These are phyloP conservation scores for Rhynchophorus ferrugineus DNA, from an alignment of 1,140 invertebrate species.

Conservation along the genomic window DNA sequence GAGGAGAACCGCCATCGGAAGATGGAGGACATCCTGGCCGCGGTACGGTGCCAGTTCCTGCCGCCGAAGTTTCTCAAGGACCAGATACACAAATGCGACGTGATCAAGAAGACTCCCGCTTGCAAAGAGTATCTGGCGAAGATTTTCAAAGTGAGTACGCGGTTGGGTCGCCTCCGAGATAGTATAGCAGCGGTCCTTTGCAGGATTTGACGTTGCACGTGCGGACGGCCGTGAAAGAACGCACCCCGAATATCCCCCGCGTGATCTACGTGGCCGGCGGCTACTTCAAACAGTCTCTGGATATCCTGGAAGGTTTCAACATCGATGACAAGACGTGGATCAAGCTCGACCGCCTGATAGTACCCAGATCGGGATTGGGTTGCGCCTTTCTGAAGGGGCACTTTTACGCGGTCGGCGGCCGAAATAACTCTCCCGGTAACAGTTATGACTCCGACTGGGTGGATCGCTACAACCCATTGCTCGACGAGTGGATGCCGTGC, in stretches of 20 bases:
- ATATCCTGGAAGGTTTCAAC: conserved; percentile 81
- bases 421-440: conserved; percentile 76
- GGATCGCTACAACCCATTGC: conserved; percentile 70
- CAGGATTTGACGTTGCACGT: conserved; percentile 77
- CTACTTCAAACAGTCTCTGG: conserved; percentile 76
- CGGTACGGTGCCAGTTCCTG: conserved; percentile 83
- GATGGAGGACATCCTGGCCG: conserved; percentile 79
- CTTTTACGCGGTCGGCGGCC: conserved; percentile 85
- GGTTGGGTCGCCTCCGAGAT: background rate
- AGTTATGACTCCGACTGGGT: conserved; percentile 75
- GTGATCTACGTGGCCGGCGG: conserved; percentile 88
- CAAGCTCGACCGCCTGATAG: conserved; percentile 65
- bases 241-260: conserved; percentile 75
- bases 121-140: conserved; percentile 83
- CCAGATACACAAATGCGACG: conserved; percentile 83
- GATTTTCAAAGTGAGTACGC: conserved; percentile 65
- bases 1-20: conserved; percentile 73
- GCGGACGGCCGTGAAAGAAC: conserved; percentile 68
- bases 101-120: conserved; percentile 79
- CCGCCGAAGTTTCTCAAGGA: conserved; percentile 83
- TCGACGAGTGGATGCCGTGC: conserved; percentile 70
- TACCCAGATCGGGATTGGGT: conserved; percentile 78
- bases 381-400: conserved; percentile 79
- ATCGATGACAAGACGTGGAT: conserved; percentile 78
- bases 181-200: too few species aligned